Evolutionary conservation across 2,797 vertebrate species (phyloP), one percentile per base, ranked within the genome.

Genomic region (Pteronotus mesoamericanus): DNA sequence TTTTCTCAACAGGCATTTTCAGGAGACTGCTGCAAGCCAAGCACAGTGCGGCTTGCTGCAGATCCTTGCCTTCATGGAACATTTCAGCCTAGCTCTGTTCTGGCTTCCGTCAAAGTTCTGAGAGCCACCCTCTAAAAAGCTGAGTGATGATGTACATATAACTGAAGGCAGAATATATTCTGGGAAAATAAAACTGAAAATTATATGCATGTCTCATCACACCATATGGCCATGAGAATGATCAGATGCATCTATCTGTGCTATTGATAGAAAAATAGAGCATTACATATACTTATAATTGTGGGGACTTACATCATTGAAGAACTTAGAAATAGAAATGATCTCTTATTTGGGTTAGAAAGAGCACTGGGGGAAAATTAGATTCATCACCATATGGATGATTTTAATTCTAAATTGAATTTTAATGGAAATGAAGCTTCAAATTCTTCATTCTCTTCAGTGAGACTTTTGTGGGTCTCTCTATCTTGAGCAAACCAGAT

Each of bases 261-360:
- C 86, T 95, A 93, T 79, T 84, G 83, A 89, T 69, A 95, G 88
- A 78, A 95, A 96, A 95, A 94, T 80, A 77, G 53, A 96, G 66
- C 21, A 9, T 89, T 72, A 93, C 46, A 61, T 87, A 48, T 18
- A 90, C 71, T 97, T 93, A 91, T 79, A 68, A 80, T 69, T 77
- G 46, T 85, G 79, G 96, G 86, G 46, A 61, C 95, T 98, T 94
- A 96, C 95, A 97, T 96, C 97, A 98, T 79, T 51, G 80, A 91
- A 79, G 84, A 96, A 95, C 91, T 95, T 75, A 95, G 89, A 97
- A 95, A 96, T 68, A 96, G 96, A 86, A 91, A 89, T 77, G 24
- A 57, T 91, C 85, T 96, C 93, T 90, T 92, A 88, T 96, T 95
- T 96, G 95, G 86, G 88, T 83, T 94, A 79, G 89, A 91, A 96